phyloP scores from a whole-genome alignment of 2,888 invertebrate species.

The Rapana venosa region DNA sequence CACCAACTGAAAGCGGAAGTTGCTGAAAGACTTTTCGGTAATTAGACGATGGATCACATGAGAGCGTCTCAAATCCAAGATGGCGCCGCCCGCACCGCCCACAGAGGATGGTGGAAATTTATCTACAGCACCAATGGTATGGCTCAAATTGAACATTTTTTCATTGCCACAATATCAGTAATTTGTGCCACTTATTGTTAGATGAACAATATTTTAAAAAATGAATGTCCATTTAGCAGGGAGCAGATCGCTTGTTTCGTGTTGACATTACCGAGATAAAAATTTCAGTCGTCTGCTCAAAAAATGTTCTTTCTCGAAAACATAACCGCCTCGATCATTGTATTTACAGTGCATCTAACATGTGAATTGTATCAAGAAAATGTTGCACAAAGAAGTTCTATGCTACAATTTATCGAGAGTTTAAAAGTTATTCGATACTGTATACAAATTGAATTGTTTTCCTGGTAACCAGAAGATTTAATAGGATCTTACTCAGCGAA shows the following conservation, averaged over 20 bases:
- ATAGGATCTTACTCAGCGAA: too few species aligned
- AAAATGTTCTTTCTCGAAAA: background rate
- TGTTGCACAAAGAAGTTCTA: too few species aligned
- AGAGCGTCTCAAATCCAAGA: conserved; percentile 55
- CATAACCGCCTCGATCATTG: too few species aligned
- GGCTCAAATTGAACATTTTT: background rate
- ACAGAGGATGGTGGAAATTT: conserved; percentile 42
- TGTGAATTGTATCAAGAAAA: too few species aligned
- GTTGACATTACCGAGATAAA: background rate
- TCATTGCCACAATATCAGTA: background rate
- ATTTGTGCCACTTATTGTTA: background rate
- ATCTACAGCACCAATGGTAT: conserved; percentile 15
- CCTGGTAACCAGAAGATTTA: too few species aligned
- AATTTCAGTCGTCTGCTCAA: background rate
- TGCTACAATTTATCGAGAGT: too few species aligned
- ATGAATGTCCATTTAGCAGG: background rate
- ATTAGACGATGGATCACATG: conserved; percentile 53
- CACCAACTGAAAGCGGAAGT: conserved; percentile 12
- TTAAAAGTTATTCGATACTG: too few species aligned
- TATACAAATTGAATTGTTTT: too few species aligned
- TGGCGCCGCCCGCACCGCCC: conserved; percentile 63
- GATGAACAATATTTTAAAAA: background rate
- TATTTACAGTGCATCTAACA: too few species aligned
- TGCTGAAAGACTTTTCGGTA: background rate
- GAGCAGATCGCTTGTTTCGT: background rate